Base-by-base conservation (phyloP, 2,888 invertebrate genomes). In the Keiferia lycopersicella region DNA sequence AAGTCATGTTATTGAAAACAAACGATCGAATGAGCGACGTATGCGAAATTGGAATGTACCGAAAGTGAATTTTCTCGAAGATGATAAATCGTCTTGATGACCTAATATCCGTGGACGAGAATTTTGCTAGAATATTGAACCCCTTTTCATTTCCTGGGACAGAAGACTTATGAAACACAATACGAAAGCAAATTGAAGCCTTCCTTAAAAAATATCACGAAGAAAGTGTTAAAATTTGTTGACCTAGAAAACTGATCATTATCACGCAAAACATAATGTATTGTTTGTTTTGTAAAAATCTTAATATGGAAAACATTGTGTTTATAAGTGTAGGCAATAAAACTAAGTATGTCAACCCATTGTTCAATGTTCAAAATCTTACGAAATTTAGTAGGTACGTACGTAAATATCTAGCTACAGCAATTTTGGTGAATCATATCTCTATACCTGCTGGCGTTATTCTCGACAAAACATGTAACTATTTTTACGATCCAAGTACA, bases 21-120 rank as follows among this genome's bases (percentile, higher is more conserved):
- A 12, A 20, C 14, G 30, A 45, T 45, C 0, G 45, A 45, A n/a
- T 45, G 45, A 45, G 2, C 16, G 3, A 11, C 45, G n/a, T 45
- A 6, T 8, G 45, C 16, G 45, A 45, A 16, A n/a, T 45, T 45
- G 45, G 8, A 45, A 45, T 16, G 45, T 45, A n/a, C 45, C 45
- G 16, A 45, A 45, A 45, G 45, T 45, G 16, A 45, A 45, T 45
- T 45, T 45, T 45, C 45, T n/a, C 45, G 45, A 45, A 45, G 45
- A 45, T 45, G 45, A 45, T 45, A 45, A 45, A 45, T 45, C 45
- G 45, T 16, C 16, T n/a, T 45, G 16, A 16, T 45, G 45, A 45
- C 45, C 45, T 8, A 45, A 45, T 45, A 45, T 45, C 41, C 41
- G 41, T 41, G 41, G 41, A 41, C 14, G 41, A 3, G 41, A 41